A percentile compares a stretch with the other conserved stretches of the same genome.
Conservation (phyloP, 1,140 invertebrate genomes). For the Lerema accius region DNA sequence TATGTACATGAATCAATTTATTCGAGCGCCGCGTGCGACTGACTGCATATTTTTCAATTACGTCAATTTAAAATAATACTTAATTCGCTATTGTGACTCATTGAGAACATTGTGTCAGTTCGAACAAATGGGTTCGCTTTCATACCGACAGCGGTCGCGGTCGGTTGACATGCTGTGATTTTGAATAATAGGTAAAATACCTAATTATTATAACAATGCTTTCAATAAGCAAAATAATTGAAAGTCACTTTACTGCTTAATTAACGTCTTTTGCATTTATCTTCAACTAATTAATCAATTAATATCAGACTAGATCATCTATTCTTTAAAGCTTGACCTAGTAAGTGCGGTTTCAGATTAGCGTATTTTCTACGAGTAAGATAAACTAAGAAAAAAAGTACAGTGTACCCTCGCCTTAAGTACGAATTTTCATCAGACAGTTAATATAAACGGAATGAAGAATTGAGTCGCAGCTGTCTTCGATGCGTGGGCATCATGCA, state of each 20-base stretch:
- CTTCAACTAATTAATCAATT: too few relatives aligned
- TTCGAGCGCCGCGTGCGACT: conserved; percentile 70
- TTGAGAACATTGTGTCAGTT: conserved; percentile 74
- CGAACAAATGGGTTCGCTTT: conserved; percentile 55
- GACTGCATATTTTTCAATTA: conserved; percentile 82
- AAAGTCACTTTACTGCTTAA: background rate
- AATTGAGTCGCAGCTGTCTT: conserved; percentile 36
- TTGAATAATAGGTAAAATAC: background rate
- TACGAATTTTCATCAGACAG: conserved; percentile 24
- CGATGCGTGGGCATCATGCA: conserved; percentile 19
- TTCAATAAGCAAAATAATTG: background rate
- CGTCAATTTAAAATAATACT: conserved; percentile 82
- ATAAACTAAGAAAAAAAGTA: too few relatives aligned
- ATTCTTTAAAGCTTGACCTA: too few relatives aligned
- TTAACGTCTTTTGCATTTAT: too few relatives aligned
- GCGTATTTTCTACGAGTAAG: too few relatives aligned
- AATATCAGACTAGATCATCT: too few relatives aligned
- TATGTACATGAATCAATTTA: conserved; percentile 79
- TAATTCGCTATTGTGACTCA: conserved; percentile 81
- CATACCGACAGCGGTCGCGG: conserved; percentile 40
- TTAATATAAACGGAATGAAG: conserved; percentile 35
- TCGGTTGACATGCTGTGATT: background rate
- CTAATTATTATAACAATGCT: background rate
- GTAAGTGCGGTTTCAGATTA: too few relatives aligned
- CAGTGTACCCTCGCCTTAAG: conserved; percentile 15